phyloP scores from a whole-genome alignment of 1,140 invertebrate species.

The Atopsyche davidsoni region DNA sequence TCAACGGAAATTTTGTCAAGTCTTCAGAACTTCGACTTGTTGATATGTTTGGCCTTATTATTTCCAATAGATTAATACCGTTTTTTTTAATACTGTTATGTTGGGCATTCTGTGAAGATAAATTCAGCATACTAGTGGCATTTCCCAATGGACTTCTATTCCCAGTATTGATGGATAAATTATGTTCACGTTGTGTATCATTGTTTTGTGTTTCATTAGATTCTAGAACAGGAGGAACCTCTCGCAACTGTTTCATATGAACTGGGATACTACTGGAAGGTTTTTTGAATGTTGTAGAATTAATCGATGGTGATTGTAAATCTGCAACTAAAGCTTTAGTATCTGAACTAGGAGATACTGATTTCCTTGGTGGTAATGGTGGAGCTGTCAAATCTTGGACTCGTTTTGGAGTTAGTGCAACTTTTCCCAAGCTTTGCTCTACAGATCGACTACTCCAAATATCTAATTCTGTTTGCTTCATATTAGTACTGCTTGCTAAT shows the following conservation, averaged over 20 bases:
- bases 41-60: constrained; percentile 22
- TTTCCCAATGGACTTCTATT: constrained; percentile 27
- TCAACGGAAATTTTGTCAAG: constrained; percentile 22
- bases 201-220: constrained; percentile 23
- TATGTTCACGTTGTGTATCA: neutral
- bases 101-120: constrained; percentile 19
- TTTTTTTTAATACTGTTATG: constrained; percentile 5
- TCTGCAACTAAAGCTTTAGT: no score
- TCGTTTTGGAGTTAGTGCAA: constrained; percentile 29
- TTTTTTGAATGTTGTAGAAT: constrained; percentile 5
- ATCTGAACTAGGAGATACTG: constrained; percentile 36
- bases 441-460: constrained; percentile 2
- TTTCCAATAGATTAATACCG: constrained; percentile 16
- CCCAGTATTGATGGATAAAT: no score
- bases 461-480: neutral
- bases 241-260: constrained; percentile 7
- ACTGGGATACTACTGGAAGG: constrained; percentile 8
- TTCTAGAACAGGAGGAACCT: constrained; percentile 6
- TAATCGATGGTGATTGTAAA: constrained; percentile 3
- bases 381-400: constrained; percentile 41
- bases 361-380: constrained; percentile 43
- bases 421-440: constrained; percentile 12
- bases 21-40: constrained; percentile 29
- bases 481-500: constrained; percentile 10
- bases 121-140: constrained; percentile 28